These are phyloP conservation scores for Tribolium madens DNA, from an alignment of 1,140 invertebrate genomes.

Conservation along the genomic window DNA sequence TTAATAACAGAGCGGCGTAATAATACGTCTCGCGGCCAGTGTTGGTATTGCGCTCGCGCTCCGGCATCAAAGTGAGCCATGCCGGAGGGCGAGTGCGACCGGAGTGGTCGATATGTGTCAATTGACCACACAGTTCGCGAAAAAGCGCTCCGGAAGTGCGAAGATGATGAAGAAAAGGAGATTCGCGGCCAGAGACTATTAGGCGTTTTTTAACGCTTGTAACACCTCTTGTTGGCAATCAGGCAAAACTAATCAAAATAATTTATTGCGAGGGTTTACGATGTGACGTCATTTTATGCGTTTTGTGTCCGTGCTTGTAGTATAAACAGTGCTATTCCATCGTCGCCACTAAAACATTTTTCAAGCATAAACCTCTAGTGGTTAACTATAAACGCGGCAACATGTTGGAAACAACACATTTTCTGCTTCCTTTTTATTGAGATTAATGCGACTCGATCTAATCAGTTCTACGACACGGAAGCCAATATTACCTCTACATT, in stretches of 20 bases:
- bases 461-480: not conserved
- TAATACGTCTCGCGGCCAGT: slow-evolving; percentile 59
- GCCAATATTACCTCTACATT: not conserved
- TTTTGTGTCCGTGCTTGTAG: slow-evolving; percentile 53
- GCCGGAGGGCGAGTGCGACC: slow-evolving; percentile 35
- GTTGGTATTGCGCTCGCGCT: slow-evolving; percentile 54
- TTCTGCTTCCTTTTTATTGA: slow-evolving; percentile 6
- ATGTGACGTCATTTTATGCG: slow-evolving; percentile 56
- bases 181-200: slow-evolving; percentile 12
- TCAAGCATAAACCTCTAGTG: slow-evolving; percentile 39
- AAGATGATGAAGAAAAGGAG: not conserved
- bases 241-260: slow-evolving; percentile 57
- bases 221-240: slow-evolving; percentile 53
- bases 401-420: slow-evolving; percentile 13
- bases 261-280: slow-evolving; percentile 57
- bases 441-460: not conserved
- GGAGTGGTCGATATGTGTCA: slow-evolving; percentile 57
- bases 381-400: slow-evolving; percentile 34
- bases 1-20: slow-evolving; percentile 61
- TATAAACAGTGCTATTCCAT: slow-evolving; percentile 48
- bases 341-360: slow-evolving; percentile 24
- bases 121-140: slow-evolving; percentile 51
- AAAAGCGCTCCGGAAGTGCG: slow-evolving; percentile 1
- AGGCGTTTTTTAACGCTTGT: slow-evolving; percentile 8
- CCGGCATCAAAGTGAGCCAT: slow-evolving; percentile 48